These are phyloP conservation scores for Gavialis gangeticus DNA, from an alignment of 2,113 vertebrate species.

Conservation along the genomic window DNA sequence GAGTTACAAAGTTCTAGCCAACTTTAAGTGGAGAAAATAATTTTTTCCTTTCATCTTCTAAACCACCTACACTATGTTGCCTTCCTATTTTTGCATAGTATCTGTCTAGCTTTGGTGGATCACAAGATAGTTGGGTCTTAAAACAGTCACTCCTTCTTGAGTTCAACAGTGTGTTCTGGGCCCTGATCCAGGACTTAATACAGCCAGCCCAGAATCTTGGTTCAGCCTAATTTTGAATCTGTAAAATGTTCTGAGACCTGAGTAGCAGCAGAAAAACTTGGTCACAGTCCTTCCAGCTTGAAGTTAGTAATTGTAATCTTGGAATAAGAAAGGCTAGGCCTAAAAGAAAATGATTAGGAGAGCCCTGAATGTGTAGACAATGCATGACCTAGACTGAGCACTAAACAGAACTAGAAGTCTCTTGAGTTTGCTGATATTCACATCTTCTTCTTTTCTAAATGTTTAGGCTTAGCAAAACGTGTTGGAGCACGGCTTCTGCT, in stretches of 20 bases:
- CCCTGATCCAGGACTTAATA: neutral
- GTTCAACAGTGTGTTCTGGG: neutral
- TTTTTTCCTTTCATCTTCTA: neutral
- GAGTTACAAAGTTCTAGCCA: neutral
- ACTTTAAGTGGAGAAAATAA: neutral
- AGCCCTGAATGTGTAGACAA: rapidly evolving
- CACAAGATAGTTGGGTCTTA: neutral
- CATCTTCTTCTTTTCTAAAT: neutral
- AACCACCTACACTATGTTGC: neutral
- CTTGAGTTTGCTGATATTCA: neutral
- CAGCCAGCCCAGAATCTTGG: neutral
- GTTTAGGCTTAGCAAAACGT: constrained; percentile 93
- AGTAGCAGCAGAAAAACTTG: neutral
- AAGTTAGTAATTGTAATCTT: neutral
- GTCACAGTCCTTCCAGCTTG: neutral
- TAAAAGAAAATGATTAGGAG: neutral
- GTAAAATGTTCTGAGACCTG: neutral
- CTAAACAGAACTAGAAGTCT: neutral
- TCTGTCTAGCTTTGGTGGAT: neutral
- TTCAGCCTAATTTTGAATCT: neutral
- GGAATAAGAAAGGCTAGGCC: neutral
- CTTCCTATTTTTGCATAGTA: neutral
- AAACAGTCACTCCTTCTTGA: neutral
- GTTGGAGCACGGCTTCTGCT: constrained; percentile 95
- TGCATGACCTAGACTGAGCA: neutral